These are phyloP conservation scores for Pteropus alecto DNA, from an alignment of 2,113 vertebrate species.

Conservation along the genomic window DNA sequence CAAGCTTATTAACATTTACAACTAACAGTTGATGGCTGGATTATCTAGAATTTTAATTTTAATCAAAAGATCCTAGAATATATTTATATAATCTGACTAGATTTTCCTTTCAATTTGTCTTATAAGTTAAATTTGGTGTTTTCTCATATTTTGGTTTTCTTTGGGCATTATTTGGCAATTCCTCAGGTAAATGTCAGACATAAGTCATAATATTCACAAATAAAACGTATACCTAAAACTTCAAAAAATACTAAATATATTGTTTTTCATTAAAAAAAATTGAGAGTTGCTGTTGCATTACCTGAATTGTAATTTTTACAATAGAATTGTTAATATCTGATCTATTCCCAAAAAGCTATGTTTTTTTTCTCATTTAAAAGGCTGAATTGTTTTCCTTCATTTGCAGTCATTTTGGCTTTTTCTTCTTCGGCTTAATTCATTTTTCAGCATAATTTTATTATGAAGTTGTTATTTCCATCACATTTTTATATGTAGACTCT, in stretches of 20 bases:
- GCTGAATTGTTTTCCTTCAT: not conserved
- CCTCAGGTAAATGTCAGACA: not conserved
- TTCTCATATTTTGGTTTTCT: conserved; percentile 26
- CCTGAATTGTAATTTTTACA: conserved; percentile 61
- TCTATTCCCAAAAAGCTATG: conserved; percentile 64
- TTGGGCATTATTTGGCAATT: not conserved
- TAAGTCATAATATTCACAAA: not conserved
- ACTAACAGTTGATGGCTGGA: not conserved
- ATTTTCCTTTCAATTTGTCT: not conserved
- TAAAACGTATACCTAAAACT: not conserved
- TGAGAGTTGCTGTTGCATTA: conserved; percentile 58
- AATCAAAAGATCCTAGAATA: not conserved
- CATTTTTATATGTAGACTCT: conserved; percentile 29
- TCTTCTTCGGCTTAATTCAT: not conserved
- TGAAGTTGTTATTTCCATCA: not conserved
- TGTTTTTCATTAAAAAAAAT: conserved; percentile 53
- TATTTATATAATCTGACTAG: not conserved
- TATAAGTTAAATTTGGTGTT: not conserved
- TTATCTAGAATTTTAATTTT: not conserved
- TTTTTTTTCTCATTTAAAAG: conserved; percentile 27
- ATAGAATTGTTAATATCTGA: conserved; percentile 41
- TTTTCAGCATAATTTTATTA: conserved; percentile 41
- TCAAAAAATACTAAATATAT: not conserved
- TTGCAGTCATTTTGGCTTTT: conserved; percentile 32
- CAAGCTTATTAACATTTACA: not conserved